Evolutionary conservation across 1,140 invertebrate species (phyloP), one percentile per base, ranked within the genome.

Genomic region (Heliothis virescens): DNA sequence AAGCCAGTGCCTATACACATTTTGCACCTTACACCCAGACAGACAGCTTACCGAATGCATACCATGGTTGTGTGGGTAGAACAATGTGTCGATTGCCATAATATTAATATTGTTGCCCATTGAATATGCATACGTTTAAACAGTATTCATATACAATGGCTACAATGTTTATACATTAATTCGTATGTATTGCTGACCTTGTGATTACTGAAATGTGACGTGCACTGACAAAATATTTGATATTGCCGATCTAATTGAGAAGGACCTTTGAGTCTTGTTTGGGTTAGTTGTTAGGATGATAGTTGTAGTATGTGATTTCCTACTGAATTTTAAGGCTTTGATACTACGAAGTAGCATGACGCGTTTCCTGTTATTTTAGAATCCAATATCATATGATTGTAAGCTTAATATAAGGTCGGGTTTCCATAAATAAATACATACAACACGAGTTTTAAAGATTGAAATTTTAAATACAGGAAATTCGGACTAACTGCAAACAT

Each of bases 1-100:
- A n/a, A 9, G 2, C 12, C 7, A 11, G 62, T 16, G 18, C 16
- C 2, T 18, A 47, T 2, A 1, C 2, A 2, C 13, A 48, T 21
- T 34, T 67, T 48, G 50, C 10, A 18, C 12, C 41, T 26, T 53
- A 78, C 52, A 29, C 62, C 52, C 41, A 12, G 53, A 41, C 34
- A 41, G 34, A 7, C 50, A 21, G 50, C 0, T 48, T 13, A 21
- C 41, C 78, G 52, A 80, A 16, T 77, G 65, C 78, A 81, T 85
- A 79, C 74, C 76, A 53, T 21, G 10, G 47, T 69, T 34, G 79
- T 79, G 86, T 87, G 81, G 86, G 86, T 59, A 80, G 81, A 85
- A 88, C 85, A 88, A 88, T 87, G 81, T 59, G 52, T 57, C 48
- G 55, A 82, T 65, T 78, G 63, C 72, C 52, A 50, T 60, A 60